phyloP scores from a whole-genome alignment of 2,113 vertebrate species.

The Helogale parvula region DNA sequence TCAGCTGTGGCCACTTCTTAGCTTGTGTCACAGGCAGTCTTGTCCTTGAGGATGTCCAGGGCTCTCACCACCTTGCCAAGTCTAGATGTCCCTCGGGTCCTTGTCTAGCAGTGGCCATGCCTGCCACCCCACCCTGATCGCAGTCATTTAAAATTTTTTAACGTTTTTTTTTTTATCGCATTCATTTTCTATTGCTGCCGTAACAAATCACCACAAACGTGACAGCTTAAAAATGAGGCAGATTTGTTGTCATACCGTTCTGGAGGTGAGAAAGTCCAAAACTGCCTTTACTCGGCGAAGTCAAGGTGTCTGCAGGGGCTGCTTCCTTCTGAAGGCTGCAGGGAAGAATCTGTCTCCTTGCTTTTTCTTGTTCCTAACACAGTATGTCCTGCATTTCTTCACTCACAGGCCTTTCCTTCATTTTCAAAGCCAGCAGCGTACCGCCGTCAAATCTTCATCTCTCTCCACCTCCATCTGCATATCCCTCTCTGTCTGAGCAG shows the following conservation, averaged over 20 bases:
- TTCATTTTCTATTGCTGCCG: neutral
- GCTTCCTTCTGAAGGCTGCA: neutral
- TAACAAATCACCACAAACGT: neutral
- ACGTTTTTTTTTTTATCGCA: too few relatives aligned
- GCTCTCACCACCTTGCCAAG: too few relatives aligned
- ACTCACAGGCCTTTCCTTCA: neutral
- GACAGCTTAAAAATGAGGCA: neutral
- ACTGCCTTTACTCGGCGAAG: neutral
- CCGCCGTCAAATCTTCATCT: neutral
- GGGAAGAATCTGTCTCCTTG: neutral
- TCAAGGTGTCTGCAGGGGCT: neutral
- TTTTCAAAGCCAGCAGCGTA: neutral
- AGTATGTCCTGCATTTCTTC: neutral
- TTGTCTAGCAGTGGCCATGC: neutral
- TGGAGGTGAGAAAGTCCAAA: neutral
- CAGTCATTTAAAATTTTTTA: neutral
- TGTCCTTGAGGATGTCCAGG: neutral
- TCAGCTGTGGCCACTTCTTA: neutral
- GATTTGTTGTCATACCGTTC: neutral
- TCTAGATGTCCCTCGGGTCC: neutral
- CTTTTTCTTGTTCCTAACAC: neutral
- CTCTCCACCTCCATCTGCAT: neutral
- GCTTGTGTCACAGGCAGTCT: neutral
- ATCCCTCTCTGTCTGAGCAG: neutral
- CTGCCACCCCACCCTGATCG: neutral